Percentiles rank a stretch among this genome's conserved stretches.
phyloP scores from a whole-genome alignment of 2,113 vertebrate genomes.

The Myotis yumanensis region DNA sequence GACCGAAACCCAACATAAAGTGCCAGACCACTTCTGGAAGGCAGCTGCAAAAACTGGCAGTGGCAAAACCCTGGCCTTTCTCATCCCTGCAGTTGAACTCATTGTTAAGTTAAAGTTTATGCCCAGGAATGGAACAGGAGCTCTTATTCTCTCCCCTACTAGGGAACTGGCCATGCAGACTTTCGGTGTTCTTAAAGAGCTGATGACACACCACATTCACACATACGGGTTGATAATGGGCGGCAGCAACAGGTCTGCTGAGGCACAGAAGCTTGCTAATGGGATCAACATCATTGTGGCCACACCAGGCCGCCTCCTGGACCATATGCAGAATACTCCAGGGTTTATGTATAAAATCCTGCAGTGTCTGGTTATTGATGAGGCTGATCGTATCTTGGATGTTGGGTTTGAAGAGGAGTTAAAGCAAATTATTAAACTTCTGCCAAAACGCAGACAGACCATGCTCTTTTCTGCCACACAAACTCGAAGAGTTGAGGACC shows the following conservation, averaged over 20 bases:
- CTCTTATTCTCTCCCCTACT: conserved; percentile 95
- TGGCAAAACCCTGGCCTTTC: conserved; percentile 98
- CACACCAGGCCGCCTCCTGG: conserved; percentile 95
- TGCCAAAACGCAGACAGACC: conserved; percentile 95
- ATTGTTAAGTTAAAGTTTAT: conserved; percentile 98
- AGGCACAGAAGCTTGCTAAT: conserved; percentile 93
- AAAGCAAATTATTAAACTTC: conserved; percentile 98
- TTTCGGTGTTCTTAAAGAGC: conserved; percentile 95
- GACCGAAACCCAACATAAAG: conserved; percentile 99
- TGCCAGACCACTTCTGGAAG: conserved; percentile 94
- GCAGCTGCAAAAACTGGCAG: conserved; percentile 97
- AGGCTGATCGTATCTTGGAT: conserved; percentile 97
- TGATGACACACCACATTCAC: conserved; percentile 96
- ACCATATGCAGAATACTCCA: conserved; percentile 98
- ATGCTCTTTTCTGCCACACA: conserved; percentile 99
- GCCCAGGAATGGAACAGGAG: conserved; percentile 97
- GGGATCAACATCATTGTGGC: conserved; percentile 97
- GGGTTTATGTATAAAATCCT: conserved; percentile 99
- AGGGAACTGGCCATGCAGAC: conserved; percentile 99
- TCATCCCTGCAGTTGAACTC: conserved; percentile 96
- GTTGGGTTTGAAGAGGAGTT: conserved; percentile 99
- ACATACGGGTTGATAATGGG: conserved; percentile 97
- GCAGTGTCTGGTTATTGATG: conserved; percentile 98
- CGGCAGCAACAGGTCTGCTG: conserved; percentile 96
- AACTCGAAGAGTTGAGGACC: conserved; percentile 96